Evolutionary conservation across 2,888 invertebrate genomes (phyloP), one percentile per base, ranked within the genome.

Genomic region (Cerastis rubricosa): DNA sequence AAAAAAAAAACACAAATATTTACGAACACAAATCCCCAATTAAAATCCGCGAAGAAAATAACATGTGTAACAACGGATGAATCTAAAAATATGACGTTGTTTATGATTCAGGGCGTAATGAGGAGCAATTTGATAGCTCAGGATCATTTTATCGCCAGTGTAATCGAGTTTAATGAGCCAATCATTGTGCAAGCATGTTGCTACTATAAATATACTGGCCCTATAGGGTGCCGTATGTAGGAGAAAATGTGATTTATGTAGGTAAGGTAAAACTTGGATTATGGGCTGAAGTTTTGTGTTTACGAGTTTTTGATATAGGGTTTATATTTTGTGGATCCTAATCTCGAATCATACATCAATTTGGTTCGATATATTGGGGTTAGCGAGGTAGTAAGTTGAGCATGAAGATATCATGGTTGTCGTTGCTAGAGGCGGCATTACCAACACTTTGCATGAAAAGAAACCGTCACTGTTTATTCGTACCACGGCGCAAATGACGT

Each of bases 121-220:
- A 84, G 74, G 35, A 59, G 78, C 78, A 64, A 89, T 80, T 82
- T 78, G 87, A 87, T 83, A 77, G 76, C 76, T 63, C 67, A 29
- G 80, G 74, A 87, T 87, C 80, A 83, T 76, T 88, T 88, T 87
- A 88, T 87, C 80, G 89, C 47, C 74, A 49, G 71, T 81, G 87
- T 89, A 85, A 88, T 87, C 78, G 66, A 25, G 74, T 75, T 82
- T 87, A 88, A 88, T 85, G 89, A 89, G 75, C 74, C 80, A 81
- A 82, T 82, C 75, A 85, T 82, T 81, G 76, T 75, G 77, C 76
- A 74, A 84, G 80, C 78, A 69, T 78, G 76, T 72, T 47, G 64
- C 65, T 35, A 64, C 67, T 87, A 89, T 84, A 87, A 84, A 87
- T 87, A 87, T 74, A n/a, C 54, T 12, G 51, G n/a, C 49, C 66